A percentile compares a stretch with the other conserved stretches of the same genome.
Evolutionary conservation across 1,140 invertebrate species (phyloP).

Genomic region (Drosophila bocqueti): DNA sequence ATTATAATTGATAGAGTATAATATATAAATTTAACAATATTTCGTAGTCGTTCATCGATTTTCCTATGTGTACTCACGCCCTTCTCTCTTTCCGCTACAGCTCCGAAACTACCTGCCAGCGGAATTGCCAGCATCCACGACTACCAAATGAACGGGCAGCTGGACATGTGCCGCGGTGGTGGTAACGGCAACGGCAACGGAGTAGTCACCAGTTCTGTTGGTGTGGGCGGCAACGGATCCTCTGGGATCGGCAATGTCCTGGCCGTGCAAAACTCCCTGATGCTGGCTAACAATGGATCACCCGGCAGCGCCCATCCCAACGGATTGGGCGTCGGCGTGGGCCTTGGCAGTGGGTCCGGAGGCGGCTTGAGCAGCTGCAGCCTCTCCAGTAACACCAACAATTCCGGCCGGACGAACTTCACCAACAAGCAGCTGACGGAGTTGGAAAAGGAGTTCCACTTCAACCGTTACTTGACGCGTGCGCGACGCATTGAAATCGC

Average conservation of each 20-base stretch:
- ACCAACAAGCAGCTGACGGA: constrained; percentile 99
- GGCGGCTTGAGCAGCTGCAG: constrained; percentile 66
- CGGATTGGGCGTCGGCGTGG: constrained; percentile 41
- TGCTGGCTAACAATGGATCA: constrained; percentile 70
- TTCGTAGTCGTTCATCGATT: not conserved
- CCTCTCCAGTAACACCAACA: constrained; percentile 87
- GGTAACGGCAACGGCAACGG: constrained; percentile 35
- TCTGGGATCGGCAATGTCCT: constrained; percentile 46
- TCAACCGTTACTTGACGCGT: constrained; percentile 99
- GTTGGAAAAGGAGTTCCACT: constrained; percentile 99
- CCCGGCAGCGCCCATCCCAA: constrained; percentile 44
- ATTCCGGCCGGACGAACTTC: constrained; percentile 98
- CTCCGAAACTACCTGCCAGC: constrained; percentile 88
- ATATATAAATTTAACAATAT: not conserved
- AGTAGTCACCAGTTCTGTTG: constrained; percentile 31
- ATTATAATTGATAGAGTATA: not conserved
- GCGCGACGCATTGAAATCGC: constrained; percentile 99
- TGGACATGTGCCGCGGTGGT: constrained; percentile 76
- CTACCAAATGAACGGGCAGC: constrained; percentile 81
- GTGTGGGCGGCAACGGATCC: constrained; percentile 36
- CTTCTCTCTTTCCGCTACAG: constrained; percentile 82
- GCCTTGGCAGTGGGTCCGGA: constrained; percentile 29
- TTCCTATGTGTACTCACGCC: constrained; percentile 12
- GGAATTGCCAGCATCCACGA: constrained; percentile 86
- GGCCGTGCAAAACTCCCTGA: constrained; percentile 85